A percentile compares a stretch with the other conserved stretches of the same genome.
These are phyloP conservation scores for Nipponacmea schrenckii DNA, from an alignment of 2,888 invertebrate genomes.

Conservation along the genomic window DNA sequence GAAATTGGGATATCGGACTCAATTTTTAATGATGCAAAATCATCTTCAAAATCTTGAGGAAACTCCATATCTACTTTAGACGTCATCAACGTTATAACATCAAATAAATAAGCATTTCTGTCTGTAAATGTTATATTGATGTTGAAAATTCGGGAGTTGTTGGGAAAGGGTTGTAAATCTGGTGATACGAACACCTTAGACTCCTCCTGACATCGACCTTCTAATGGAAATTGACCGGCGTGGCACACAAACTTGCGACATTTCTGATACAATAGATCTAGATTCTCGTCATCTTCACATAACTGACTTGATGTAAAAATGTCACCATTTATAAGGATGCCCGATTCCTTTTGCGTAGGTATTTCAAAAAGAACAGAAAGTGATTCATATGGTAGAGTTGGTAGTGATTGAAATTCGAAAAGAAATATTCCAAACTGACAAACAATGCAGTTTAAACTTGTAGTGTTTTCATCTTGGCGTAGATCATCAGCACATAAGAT, in stretches of 20 bases:
- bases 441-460: not conserved
- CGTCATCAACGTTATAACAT: not conserved
- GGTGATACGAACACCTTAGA: not conserved
- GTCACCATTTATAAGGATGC: not conserved
- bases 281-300: not conserved
- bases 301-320: not conserved
- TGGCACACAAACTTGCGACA: not conserved
- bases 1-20: not conserved
- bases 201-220: not conserved
- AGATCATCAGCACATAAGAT: not conserved
- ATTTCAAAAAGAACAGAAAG: not conserved
- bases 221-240: not conserved
- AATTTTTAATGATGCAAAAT: not conserved
- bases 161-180: not conserved
- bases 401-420: not conserved
- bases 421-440: not conserved
- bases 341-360: not conserved
- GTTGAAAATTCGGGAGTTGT: not conserved
- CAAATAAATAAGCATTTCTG: not conserved
- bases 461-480: not conserved
- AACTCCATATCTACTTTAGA: not conserved
- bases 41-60: not conserved
- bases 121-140: not conserved
- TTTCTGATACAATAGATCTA: not conserved
- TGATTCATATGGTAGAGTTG: not conserved